Conservation (phyloP, 1,140 invertebrate species). For the Neodiprion fabricii region DNA sequence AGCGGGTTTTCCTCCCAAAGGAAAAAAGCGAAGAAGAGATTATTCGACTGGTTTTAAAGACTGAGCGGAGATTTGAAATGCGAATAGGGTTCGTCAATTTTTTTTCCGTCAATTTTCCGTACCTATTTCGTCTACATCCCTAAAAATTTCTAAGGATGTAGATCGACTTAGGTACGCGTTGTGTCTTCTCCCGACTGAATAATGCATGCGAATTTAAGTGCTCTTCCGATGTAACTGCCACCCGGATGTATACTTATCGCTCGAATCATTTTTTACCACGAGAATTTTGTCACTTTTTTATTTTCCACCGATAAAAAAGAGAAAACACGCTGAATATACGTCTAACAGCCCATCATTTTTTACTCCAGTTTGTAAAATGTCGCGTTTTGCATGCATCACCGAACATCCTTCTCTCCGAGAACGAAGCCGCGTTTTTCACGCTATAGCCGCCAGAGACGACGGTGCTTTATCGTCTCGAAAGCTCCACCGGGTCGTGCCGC, state of each 20-base stretch:
- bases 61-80: no score
- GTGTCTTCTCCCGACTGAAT: neutral
- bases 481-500: no score
- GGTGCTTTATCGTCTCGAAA: no score
- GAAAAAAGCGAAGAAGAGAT: no score
- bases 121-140: neutral
- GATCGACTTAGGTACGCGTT: neutral
- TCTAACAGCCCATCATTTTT: neutral
- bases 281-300: neutral
- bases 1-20: no score
- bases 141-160: neutral
- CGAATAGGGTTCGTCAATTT: no score
- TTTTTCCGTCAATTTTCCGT: no score
- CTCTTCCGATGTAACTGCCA: neutral
- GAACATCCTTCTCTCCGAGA: neutral
- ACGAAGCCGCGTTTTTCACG: neutral
- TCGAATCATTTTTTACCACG: no score
- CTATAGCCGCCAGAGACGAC: no score
- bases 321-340: neutral
- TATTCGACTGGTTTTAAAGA: no score
- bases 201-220: neutral
- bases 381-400: neutral
- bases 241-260: no score
- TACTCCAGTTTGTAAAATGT: neutral
- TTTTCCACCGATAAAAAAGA: neutral